Percentiles rank a stretch among this genome's conserved stretches.
These are phyloP conservation scores for Bolinopsis microptera DNA, from an alignment of 37 sponge, comb jelly and placozoan species.

Conservation along the genomic window DNA sequence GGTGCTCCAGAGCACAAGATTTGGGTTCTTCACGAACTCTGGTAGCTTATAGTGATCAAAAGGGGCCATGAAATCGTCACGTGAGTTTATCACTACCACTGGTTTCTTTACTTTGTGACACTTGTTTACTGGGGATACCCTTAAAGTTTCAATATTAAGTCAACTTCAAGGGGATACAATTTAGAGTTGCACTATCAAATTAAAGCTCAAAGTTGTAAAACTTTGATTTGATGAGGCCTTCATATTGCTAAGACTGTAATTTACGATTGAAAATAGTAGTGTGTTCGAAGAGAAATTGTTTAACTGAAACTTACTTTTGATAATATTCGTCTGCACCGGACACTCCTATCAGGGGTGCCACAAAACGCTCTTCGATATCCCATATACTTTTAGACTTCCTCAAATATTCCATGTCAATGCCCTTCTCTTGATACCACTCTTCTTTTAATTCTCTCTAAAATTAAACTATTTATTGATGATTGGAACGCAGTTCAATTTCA, in stretches of 20 bases:
- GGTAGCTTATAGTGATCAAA: neutral
- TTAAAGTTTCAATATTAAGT: too few species aligned
- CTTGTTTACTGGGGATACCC: neutral
- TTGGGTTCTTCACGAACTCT: neutral
- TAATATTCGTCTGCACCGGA: neutral
- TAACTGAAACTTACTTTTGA: neutral
- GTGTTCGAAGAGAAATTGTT: too few species aligned
- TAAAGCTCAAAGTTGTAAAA: too few species aligned
- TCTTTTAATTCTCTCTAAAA: conserved; percentile 18
- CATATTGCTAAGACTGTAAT: too few species aligned
- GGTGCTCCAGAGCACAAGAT: neutral
- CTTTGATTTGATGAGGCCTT: too few species aligned
- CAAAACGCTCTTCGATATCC: neutral
- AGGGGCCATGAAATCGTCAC: conserved; percentile 1
- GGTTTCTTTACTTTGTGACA: neutral
- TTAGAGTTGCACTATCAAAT: too few species aligned
- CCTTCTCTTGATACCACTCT: neutral
- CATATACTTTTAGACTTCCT: neutral
- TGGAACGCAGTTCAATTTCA: too few species aligned
- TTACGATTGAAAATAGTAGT: too few species aligned
- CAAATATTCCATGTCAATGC: neutral
- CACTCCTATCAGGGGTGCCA: neutral
- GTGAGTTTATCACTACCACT: conserved; percentile 1
- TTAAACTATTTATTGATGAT: too few species aligned
- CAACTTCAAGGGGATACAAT: too few species aligned